Evolutionary conservation across 30 jellyfish, hydroid and myxozoan genomes (phyloP).

Genomic region (Turritopsis dohrnii): DNA sequence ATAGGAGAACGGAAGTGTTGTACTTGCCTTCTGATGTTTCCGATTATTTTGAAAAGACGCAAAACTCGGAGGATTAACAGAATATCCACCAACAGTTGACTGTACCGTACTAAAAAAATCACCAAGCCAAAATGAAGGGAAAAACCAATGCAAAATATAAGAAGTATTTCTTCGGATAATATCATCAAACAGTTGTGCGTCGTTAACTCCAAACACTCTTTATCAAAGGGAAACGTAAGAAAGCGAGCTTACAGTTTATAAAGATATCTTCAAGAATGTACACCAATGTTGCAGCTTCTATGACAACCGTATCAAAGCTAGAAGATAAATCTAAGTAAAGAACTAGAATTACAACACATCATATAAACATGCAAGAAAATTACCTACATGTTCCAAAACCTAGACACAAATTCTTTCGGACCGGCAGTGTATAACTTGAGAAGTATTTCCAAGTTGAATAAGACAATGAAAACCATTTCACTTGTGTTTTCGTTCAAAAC

Average conservation of each 20-base stretch:
- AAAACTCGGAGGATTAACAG: slow-evolving; percentile 85
- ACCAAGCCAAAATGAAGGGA: neutral
- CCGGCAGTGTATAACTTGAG: slow-evolving; percentile 87
- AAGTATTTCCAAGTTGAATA: slow-evolving; percentile 84
- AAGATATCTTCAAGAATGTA: slow-evolving; percentile 54
- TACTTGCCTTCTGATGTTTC: slow-evolving; percentile 64
- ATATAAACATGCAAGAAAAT: neutral
- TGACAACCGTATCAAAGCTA: slow-evolving; percentile 85
- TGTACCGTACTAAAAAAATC: slow-evolving; percentile 33
- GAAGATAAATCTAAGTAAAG: slow-evolving; percentile 7
- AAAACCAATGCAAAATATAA: neutral
- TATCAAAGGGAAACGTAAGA: too few relatives aligned
- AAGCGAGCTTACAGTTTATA: slow-evolving; percentile 39
- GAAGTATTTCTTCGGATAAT: too few relatives aligned
- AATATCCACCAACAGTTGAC: slow-evolving; percentile 65
- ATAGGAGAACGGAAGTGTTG: neutral
- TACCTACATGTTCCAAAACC: slow-evolving; percentile 83
- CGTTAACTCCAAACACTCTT: too few relatives aligned
- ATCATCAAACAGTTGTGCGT: too few relatives aligned
- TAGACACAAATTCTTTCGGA: slow-evolving; percentile 58
- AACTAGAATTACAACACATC: neutral
- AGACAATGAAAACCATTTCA: slow-evolving; percentile 62
- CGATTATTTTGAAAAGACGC: slow-evolving; percentile 81
- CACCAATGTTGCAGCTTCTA: slow-evolving; percentile 88
- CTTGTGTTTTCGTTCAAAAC: slow-evolving; percentile 67